Base-by-base conservation (phyloP, 2,113 vertebrate species). In the Chloropsis hardwickii region DNA sequence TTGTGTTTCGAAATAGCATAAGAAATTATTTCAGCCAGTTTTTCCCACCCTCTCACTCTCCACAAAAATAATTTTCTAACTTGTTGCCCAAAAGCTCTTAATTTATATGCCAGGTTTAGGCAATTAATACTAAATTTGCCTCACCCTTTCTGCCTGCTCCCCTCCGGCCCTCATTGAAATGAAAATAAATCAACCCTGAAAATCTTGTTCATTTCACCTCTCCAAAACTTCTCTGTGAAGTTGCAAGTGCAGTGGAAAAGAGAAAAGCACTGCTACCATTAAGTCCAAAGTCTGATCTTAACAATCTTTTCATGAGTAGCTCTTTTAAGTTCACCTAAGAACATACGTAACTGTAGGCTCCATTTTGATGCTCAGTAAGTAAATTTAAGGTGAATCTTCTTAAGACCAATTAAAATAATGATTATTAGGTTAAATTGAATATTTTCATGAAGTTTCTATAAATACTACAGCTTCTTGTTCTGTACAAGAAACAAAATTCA, bases 131-230 rank as follows among this genome's bases (percentile, higher is more conserved):
- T 24, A 66, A 39, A 54, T 57, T 35, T 83, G 15, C 4, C 9
- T 45, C 15, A 22, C 3, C 0, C 2, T 10, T 6, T 6, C 23
- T 2, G 0, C 7, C 1, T 1, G 6, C 14, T 16, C 5, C 4
- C 0, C 2, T 4, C 10, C 37, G 1, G 0, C 10, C 14, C 18
- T 33, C 9, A 9, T 2, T 40, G 14, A 60, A 54, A 39, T n/a
- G 15, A 27, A 48, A 54, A 39, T 48, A 48, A 27, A 7, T 25
- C 5, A 14, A 12, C 28, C 5, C 14, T 64, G 7, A 9, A 54
- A 10, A 27, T 65, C 8, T 37, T 48, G 15, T 64, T 67, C 24
- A 29, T 73, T 81, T 58, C 40, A 40, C 8, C 22, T 47, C 20
- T 79, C 25, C 28, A 50, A 37, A 69, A 60, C 14, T 60, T 45